Conservation (phyloP, 2,113 vertebrate genomes). For the Arvicanthis niloticus region DNA sequence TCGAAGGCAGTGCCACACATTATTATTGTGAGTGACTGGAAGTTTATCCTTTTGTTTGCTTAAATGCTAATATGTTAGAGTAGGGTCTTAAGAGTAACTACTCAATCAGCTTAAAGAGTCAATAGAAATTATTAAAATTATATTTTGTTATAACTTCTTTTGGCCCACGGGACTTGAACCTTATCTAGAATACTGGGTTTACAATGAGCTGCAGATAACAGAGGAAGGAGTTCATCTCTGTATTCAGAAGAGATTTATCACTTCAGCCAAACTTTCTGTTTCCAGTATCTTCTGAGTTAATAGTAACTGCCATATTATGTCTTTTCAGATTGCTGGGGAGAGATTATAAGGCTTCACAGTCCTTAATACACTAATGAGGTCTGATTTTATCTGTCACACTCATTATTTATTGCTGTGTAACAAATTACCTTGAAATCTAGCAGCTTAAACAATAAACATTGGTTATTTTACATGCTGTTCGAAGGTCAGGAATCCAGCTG, state of each 20-base stretch:
- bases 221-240: neutral
- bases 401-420: conserved; percentile 20
- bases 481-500: neutral
- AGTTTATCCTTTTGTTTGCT: conserved; percentile 6
- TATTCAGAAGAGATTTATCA: conserved; percentile 1
- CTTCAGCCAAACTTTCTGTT: neutral
- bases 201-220: neutral
- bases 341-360: neutral
- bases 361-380: neutral
- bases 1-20: neutral
- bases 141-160: conserved; percentile 40
- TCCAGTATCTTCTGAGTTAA: neutral
- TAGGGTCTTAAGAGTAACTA: conserved; percentile 34
- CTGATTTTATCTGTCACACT: neutral
- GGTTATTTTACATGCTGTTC: neutral
- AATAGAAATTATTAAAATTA: neutral
- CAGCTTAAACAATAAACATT: neutral
- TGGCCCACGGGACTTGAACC: neutral
- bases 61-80: conserved; percentile 43
- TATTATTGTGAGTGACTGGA: neutral
- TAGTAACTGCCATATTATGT: neutral
- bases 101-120: conserved; percentile 29
- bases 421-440: conserved; percentile 4
- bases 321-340: conserved; percentile 21
- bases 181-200: neutral